Evolutionary conservation across 2,797 vertebrate species (phyloP).

Genomic region (Fistularia tabacaria): DNA sequence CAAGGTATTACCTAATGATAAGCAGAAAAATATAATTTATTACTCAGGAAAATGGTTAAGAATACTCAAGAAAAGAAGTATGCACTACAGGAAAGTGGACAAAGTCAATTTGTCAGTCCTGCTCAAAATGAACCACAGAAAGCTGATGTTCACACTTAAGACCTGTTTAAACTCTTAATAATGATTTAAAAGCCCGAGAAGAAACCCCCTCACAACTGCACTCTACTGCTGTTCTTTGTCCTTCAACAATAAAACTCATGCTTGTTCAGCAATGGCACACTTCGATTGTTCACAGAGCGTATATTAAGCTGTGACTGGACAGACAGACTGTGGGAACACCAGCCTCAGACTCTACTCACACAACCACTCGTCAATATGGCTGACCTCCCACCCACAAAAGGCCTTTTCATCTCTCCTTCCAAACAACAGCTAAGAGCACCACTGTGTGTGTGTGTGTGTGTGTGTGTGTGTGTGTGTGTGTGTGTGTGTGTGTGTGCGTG

Average conservation of each 20-base stretch:
- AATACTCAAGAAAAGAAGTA: too few relatives aligned
- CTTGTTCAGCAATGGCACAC: conserved; percentile 79
- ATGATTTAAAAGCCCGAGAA: too few relatives aligned
- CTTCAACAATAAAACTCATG: conserved; percentile 47
- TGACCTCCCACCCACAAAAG: conserved; percentile 71
- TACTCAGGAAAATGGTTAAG: too few relatives aligned
- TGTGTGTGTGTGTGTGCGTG: conserved; percentile 7
- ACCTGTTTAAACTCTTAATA: too few relatives aligned
- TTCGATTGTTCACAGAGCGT: conserved; percentile 79
- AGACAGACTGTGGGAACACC: conserved; percentile 86
- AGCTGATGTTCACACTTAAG: too few relatives aligned
- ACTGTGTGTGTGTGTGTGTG: conserved; percentile 23
- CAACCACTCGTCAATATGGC: conserved; percentile 64
- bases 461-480: conserved; percentile 17
- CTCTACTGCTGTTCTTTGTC: neutral
- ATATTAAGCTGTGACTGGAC: conserved; percentile 77
- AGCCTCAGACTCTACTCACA: conserved; percentile 79
- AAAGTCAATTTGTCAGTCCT: too few relatives aligned
- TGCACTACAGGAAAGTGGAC: too few relatives aligned
- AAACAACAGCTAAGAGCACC: conserved; percentile 49
- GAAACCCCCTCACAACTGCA: neutral
- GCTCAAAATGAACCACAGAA: too few relatives aligned
- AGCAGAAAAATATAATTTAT: too few relatives aligned
- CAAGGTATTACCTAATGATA: too few relatives aligned
- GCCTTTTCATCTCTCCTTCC: conserved; percentile 62